Base-by-base conservation (phyloP, 2,113 vertebrate species). In the Crotalus tigris region DNA sequence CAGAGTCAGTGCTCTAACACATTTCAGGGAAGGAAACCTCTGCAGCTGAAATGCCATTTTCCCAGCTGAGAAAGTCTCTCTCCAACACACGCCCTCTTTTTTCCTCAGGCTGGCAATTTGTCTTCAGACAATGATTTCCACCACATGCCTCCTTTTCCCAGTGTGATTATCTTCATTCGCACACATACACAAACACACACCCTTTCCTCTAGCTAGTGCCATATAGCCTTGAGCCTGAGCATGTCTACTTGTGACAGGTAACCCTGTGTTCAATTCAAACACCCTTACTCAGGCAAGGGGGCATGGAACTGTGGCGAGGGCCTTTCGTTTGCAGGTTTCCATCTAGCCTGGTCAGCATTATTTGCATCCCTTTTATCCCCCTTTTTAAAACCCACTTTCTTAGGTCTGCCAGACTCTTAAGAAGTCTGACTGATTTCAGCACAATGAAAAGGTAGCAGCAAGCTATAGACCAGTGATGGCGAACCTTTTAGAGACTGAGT, bases 121-220 rank as follows among this genome's bases (percentile, higher is more conserved):
- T 90, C 89, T 93, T 64, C 87, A 92, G 87, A 88, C 89, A 53
- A 44, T 87, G n/a, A 46, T 87, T 86, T 39, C 21, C 54, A 92
- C 26, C 54, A 90, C 88, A 44, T 10, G 23, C 59, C 87, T 89
- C 57, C 57, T 90, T 90, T 90, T 39, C 88, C 81, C 92, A 69
- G 69, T 85, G 69, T 49, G 87, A 85, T 89, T 58, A 89, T 57
- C 54, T 90, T 57, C 39, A 26, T 39, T 85, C 12, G 69, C n/a
- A 26, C 7, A 58, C 54, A 85, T 15, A 39, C 17, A 75, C 46
- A 58, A 17, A 86, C 44, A 2, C 29, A 33, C 88, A 23, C 26
- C 53, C 87, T 46, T 46, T 12, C 69, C 24, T 11, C 23, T 11
- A 85, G 88, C 69, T 2, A 23, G 13, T 59, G 53, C 92, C 5